These are phyloP conservation scores for Eubucco bourcierii DNA, from an alignment of 2,113 vertebrate species.

Conservation along the genomic window DNA sequence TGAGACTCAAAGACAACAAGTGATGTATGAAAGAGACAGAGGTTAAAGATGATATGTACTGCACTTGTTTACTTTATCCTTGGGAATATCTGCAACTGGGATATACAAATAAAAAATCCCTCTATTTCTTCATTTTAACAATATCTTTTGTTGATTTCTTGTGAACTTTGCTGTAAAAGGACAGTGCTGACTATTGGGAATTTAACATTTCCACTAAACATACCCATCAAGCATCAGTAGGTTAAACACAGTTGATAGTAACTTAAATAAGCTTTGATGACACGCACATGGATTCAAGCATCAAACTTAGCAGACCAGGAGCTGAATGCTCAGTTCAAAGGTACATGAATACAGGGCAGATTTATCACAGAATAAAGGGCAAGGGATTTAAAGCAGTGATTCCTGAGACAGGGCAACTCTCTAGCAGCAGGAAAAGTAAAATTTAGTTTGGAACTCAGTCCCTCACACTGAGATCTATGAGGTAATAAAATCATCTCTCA, in stretches of 20 bases:
- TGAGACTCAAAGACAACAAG: not conserved
- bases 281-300: not conserved
- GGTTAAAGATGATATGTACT: not conserved
- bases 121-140: not conserved
- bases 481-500: not conserved
- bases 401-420: not conserved
- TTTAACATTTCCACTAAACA: not conserved
- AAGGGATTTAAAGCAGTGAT: not conserved
- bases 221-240: not conserved
- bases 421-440: slow-evolving; percentile 8
- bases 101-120: not conserved
- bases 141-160: not conserved
- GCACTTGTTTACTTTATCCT: slow-evolving; percentile 13
- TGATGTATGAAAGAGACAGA: not conserved
- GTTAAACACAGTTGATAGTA: not conserved
- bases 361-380: slow-evolving; percentile 12
- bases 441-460: slow-evolving; percentile 9
- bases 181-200: not conserved
- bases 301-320: not conserved
- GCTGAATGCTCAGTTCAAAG: not conserved
- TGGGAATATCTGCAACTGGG: not conserved
- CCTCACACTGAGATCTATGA: not conserved
- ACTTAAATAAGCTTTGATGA: not conserved
- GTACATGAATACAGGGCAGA: not conserved
- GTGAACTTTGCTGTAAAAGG: not conserved